Evolutionary conservation across 1,140 invertebrate species (phyloP).

Genomic region (Drosophila trapezifrons): DNA sequence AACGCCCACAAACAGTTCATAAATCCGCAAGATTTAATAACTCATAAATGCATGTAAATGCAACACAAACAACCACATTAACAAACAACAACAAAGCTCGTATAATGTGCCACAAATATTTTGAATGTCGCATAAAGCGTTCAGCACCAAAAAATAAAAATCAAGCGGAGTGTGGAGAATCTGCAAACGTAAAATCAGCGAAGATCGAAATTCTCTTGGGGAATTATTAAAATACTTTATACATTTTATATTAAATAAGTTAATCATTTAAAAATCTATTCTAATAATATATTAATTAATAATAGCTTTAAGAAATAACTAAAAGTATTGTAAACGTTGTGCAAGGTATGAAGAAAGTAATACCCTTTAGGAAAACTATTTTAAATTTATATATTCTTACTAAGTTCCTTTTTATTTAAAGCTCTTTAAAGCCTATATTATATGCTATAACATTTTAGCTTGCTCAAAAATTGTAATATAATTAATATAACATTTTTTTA

Average conservation of each 20-base stretch:
- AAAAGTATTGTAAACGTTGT: neutral
- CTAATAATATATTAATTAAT: fast-evolving
- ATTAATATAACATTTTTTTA: no score
- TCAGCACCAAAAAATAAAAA: conserved; percentile 25
- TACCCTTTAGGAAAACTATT: no score
- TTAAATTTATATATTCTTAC: neutral
- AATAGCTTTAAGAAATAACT: fast-evolving
- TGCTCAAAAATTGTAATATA: neutral
- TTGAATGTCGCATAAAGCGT: conserved; percentile 68
- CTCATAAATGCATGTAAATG: conserved; percentile 72
- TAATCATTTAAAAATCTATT: no score
- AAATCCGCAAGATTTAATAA: conserved; percentile 78
- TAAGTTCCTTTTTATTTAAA: neutral
- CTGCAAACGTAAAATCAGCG: neutral
- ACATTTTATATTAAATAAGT: neutral
- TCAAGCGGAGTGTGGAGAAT: conserved; percentile 13
- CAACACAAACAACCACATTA: conserved; percentile 47
- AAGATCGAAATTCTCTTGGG: neutral
- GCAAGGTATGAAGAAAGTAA: neutral
- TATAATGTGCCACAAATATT: conserved; percentile 76
- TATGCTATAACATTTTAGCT: neutral
- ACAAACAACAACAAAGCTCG: conserved; percentile 32
- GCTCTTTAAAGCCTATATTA: neutral
- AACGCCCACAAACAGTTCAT: conserved; percentile 63
- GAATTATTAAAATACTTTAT: neutral